Percentiles rank a stretch among this genome's conserved stretches.
These are phyloP conservation scores for Abscondita cerata DNA, from an alignment of 2,888 invertebrate species.

Conservation along the genomic window DNA sequence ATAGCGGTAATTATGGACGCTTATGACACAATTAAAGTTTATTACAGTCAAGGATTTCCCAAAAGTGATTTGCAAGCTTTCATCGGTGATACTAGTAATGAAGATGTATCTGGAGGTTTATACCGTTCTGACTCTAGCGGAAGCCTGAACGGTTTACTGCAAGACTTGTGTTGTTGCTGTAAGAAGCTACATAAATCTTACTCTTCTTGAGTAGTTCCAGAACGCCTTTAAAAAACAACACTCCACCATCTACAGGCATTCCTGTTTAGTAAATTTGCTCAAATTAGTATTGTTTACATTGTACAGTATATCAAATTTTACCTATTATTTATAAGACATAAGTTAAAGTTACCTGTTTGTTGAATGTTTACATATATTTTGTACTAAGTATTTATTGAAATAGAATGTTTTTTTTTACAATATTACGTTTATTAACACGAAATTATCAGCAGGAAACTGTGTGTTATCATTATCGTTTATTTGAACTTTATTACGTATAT, in stretches of 20 bases:
- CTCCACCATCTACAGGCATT: slow-evolving; percentile 18
- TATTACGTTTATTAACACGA: no score
- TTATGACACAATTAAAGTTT: slow-evolving; percentile 96
- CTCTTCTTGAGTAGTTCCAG: slow-evolving; percentile 44
- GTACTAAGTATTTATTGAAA: no score
- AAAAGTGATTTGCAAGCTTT: slow-evolving; percentile 84
- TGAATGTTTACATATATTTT: no score
- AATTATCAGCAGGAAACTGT: no score
- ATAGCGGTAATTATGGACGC: slow-evolving; percentile 99
- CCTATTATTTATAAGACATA: no score
- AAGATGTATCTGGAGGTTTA: slow-evolving; percentile 71
- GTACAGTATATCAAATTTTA: no score
- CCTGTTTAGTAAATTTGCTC: slow-evolving; percentile 22
- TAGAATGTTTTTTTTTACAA: no score
- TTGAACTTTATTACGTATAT: no score
- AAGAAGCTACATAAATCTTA: slow-evolving; percentile 50
- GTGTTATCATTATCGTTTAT: no score
- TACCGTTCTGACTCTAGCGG: slow-evolving; percentile 67
- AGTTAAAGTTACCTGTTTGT: no score
- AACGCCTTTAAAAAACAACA: slow-evolving; percentile 23
- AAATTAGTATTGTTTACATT: neutral
- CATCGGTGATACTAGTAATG: slow-evolving; percentile 68
- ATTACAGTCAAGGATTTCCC: slow-evolving; percentile 88
- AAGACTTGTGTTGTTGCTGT: slow-evolving; percentile 67
- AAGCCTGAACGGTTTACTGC: slow-evolving; percentile 66